Conservation (phyloP, 2,113 vertebrate species). For the Sprattus sprattus region DNA sequence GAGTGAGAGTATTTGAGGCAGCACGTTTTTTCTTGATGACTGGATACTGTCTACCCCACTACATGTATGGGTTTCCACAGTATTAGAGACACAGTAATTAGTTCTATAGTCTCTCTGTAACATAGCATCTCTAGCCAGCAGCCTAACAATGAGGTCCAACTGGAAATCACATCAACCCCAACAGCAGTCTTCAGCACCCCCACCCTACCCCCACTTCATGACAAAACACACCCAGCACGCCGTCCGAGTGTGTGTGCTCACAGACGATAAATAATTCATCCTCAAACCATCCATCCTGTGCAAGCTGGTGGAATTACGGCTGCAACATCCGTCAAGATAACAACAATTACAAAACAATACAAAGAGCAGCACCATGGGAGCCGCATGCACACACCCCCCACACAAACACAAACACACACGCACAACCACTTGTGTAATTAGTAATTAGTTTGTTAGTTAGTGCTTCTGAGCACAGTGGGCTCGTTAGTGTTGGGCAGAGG, state of each 20-base stretch:
- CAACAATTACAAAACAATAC: slow-evolving; percentile 82
- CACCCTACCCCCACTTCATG: slow-evolving; percentile 34
- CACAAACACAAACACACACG: slow-evolving; percentile 49
- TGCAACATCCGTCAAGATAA: slow-evolving; percentile 77
- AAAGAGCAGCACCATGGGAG: slow-evolving; percentile 3
- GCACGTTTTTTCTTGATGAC: background rate
- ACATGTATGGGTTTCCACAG: background rate
- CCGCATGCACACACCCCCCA: background rate
- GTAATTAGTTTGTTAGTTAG: slow-evolving; percentile 74
- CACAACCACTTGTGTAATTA: slow-evolving; percentile 70
- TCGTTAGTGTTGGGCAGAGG: slow-evolving; percentile 49
- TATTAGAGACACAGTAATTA: background rate
- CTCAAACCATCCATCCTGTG: slow-evolving; percentile 72
- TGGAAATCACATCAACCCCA: slow-evolving; percentile 25
- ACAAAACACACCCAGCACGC: slow-evolving; percentile 44
- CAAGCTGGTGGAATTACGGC: slow-evolving; percentile 78
- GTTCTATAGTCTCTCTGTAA: background rate
- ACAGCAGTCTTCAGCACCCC: slow-evolving; percentile 54
- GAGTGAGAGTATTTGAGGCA: background rate
- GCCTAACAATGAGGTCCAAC: background rate
- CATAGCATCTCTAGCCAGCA: background rate
- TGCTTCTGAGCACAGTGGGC: slow-evolving; percentile 58
- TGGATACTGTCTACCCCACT: background rate
- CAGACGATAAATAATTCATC: slow-evolving; percentile 93
- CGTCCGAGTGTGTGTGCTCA: slow-evolving; percentile 77